A percentile compares a stretch with the other conserved stretches of the same genome.
Evolutionary conservation across 2,113 vertebrate genomes (phyloP).

Genomic region (Ictalurus punctatus): DNA sequence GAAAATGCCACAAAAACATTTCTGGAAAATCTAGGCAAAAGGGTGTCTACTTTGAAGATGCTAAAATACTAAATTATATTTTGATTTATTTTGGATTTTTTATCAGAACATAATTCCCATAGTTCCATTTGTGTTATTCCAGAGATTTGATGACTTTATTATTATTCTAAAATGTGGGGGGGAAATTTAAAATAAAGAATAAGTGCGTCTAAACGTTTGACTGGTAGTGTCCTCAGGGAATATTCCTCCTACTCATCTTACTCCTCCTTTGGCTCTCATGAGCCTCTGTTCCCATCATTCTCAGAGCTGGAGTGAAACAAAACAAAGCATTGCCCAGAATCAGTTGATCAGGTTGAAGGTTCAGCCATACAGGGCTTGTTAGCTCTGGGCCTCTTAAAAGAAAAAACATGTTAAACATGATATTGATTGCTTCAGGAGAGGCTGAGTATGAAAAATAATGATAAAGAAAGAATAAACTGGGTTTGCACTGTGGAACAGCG

Average conservation of each 20-base stretch:
- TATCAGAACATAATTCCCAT: too few relatives aligned
- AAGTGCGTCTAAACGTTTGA: too few relatives aligned
- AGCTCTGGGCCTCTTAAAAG: constrained; percentile 61
- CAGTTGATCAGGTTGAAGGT: constrained; percentile 59
- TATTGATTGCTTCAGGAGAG: background rate
- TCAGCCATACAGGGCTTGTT: constrained; percentile 57
- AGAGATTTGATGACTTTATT: too few relatives aligned
- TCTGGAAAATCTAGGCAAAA: too few relatives aligned
- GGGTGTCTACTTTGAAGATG: too few relatives aligned
- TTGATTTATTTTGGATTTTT: too few relatives aligned
- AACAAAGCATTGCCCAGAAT: constrained; percentile 39
- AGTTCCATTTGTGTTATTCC: too few relatives aligned
- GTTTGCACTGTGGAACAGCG: background rate
- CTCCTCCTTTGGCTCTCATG: constrained; percentile 50
- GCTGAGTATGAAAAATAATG: background rate
- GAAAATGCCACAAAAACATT: too few relatives aligned
- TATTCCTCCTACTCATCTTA: constrained; percentile 49
- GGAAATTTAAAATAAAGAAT: too few relatives aligned
- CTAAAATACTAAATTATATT: too few relatives aligned
- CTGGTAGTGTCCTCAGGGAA: constrained; percentile 28
- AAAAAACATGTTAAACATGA: background rate
- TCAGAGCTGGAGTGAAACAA: constrained; percentile 1
- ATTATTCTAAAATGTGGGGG: too few relatives aligned
- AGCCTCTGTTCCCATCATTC: constrained; percentile 53
- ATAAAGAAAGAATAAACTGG: background rate